These are phyloP conservation scores for Ostrea edulis DNA, from an alignment of 1,140 invertebrate species.

Conservation along the genomic window DNA sequence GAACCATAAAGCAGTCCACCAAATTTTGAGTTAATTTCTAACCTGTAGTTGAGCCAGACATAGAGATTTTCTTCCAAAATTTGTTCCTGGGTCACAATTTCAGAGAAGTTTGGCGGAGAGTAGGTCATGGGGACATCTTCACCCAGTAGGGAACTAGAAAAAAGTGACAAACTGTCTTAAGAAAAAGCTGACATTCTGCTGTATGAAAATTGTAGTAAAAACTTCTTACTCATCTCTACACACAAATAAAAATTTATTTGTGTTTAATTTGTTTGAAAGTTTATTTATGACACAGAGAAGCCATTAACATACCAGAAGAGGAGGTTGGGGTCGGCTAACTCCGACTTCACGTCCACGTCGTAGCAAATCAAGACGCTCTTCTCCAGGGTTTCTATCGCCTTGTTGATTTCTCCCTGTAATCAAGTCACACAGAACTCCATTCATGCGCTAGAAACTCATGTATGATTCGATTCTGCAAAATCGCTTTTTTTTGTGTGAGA, in stretches of 20 bases:
- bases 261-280: background rate
- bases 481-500: too few species aligned
- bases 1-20: background rate
- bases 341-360: conserved; percentile 56
- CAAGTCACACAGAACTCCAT: background rate
- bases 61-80: conserved; percentile 51
- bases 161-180: background rate
- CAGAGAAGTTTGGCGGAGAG: conserved; percentile 45
- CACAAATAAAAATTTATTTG: too few species aligned
- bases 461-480: too few species aligned
- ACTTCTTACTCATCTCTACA: background rate
- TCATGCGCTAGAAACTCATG: too few species aligned
- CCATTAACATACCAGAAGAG: conserved; percentile 66
- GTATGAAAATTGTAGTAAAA: background rate
- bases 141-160: conserved; percentile 45
- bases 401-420: conserved; percentile 61
- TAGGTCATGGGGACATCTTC: conserved; percentile 56
- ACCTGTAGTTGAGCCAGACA: conserved; percentile 69
- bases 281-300: background rate
- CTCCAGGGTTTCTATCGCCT: conserved; percentile 66
- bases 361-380: conserved; percentile 64
- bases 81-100: conserved; percentile 50
- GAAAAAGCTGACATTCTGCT: background rate
- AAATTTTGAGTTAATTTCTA: conserved; percentile 8
- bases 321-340: conserved; percentile 62